Evolutionary conservation across 2,113 vertebrate genomes (phyloP), one percentile per base, ranked within the genome.

Genomic region (Oreocharis arfaki): DNA sequence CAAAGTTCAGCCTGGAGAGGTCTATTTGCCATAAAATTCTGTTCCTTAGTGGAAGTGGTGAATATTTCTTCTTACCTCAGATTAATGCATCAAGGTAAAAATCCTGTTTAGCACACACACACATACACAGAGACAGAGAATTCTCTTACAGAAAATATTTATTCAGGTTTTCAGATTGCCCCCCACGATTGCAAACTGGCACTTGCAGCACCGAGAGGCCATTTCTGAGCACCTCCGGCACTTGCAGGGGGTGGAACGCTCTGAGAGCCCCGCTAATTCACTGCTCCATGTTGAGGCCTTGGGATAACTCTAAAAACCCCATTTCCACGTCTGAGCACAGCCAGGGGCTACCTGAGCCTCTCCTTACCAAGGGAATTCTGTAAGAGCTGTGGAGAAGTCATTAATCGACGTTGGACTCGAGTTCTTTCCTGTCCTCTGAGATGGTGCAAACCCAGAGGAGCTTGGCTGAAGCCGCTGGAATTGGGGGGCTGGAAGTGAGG

Each of bases 51-150:
- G 75, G 68, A 80, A 84, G 63, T 9, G 4, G 26, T 64, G 59
- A 60, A 17, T 75, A 49, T 56, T 81, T 71, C 74, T 87, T 63
- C 60, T 84, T 33, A 22, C 4, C 3, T 61, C 59, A 68, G 57
- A 95, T 97, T 78, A 41, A 93, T 52, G 44, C 47, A 60, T 91
- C 73, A 67, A 37, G 52, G 70, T 71, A 71, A 87, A 93, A 89
- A 75, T 67, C 30, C n/a, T 61, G 27, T 55, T 91, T 64, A 84
- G 28, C n/a, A 8, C 55, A 49, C 65, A 44, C 32, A 44, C 42
- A 42, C 13, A 41, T 12, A 41, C 39, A 41, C 39, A 41, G 39
- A 41, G 13, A 41, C 11, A 41, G 10, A 57, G 57, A 37, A 11
- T 60, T 76, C 57, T 49, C 70, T 50, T 19, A 26, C 6, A n/a